phyloP scores from a whole-genome alignment of 2,888 invertebrate genomes.

The Gari tellinella region DNA sequence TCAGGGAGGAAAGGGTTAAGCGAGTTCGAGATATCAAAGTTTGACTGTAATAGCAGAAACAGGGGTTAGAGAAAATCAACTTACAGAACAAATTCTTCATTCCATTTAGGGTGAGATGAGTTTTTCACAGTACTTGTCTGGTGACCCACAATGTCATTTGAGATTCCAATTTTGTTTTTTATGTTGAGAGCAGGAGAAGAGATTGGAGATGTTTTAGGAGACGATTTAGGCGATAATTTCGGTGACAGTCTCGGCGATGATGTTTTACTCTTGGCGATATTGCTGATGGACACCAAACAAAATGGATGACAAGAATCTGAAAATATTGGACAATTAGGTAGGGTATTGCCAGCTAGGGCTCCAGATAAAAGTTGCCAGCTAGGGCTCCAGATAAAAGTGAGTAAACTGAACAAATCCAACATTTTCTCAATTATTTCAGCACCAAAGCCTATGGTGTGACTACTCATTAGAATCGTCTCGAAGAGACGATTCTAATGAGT shows the following conservation, averaged over 20 bases:
- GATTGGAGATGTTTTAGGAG: constrained; percentile 60
- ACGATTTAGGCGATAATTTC: constrained; percentile 48
- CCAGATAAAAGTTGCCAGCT: too few relatives aligned
- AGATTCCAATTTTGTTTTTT: neutral
- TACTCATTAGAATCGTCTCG: too few relatives aligned
- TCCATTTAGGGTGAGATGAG: constrained; percentile 75
- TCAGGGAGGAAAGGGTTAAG: too few relatives aligned
- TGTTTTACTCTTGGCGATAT: constrained; percentile 48
- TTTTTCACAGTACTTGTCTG: constrained; percentile 68
- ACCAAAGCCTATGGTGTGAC: too few relatives aligned
- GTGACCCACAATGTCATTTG: constrained; percentile 27
- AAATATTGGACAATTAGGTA: neutral
- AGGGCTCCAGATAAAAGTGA: too few relatives aligned
- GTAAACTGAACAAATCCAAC: too few relatives aligned
- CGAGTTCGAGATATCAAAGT: too few relatives aligned
- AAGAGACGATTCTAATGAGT: too few relatives aligned
- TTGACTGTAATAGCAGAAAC: too few relatives aligned
- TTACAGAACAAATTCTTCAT: constrained; percentile 79
- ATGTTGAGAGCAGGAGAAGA: constrained; percentile 30
- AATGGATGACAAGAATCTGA: constrained; percentile 62
- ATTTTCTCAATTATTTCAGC: too few relatives aligned
- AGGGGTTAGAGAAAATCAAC: constrained; percentile 26
- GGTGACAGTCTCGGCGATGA: constrained; percentile 56
- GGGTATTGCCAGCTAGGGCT: neutral
- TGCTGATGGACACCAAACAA: constrained; percentile 69